These are phyloP conservation scores for Meloidogyne chitwoodi DNA, from an alignment of 1,140 invertebrate genomes.

Conservation along the genomic window DNA sequence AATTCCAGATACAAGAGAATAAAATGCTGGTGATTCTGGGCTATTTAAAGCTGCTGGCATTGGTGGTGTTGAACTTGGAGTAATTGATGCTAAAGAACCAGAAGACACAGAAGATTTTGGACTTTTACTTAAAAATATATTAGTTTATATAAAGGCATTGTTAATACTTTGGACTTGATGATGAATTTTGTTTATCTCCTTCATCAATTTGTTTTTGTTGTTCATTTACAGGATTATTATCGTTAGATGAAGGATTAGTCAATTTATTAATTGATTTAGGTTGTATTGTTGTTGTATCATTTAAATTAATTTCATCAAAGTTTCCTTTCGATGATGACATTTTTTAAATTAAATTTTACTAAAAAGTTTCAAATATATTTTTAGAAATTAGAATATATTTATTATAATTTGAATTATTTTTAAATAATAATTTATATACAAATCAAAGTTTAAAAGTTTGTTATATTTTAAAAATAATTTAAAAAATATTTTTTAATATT, in stretches of 20 bases:
- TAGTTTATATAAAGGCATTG: background rate
- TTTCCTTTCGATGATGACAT: background rate
- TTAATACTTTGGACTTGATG: background rate
- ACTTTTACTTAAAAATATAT: background rate
- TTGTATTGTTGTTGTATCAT: background rate
- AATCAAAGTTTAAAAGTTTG: no score
- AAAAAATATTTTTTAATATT: no score
- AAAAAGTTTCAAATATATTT: background rate
- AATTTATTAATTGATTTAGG: background rate
- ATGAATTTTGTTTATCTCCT: background rate
- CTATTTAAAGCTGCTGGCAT: background rate
- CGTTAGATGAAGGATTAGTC: background rate
- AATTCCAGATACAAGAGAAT: background rate
- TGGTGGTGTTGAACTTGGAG: background rate
- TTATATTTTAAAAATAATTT: no score
- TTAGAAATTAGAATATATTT: no score
- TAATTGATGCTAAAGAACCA: background rate
- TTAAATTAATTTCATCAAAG: background rate
- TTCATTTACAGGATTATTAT: background rate
- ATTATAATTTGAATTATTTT: background rate
- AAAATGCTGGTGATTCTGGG: background rate
- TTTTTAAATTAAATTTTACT: background rate
- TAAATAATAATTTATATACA: no score
- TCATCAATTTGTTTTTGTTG: no score
- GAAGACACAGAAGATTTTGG: background rate